These are phyloP conservation scores for Epizoanthus ramosus DNA, from an alignment of 92 coral and sea anemone species.

Conservation along the genomic window DNA sequence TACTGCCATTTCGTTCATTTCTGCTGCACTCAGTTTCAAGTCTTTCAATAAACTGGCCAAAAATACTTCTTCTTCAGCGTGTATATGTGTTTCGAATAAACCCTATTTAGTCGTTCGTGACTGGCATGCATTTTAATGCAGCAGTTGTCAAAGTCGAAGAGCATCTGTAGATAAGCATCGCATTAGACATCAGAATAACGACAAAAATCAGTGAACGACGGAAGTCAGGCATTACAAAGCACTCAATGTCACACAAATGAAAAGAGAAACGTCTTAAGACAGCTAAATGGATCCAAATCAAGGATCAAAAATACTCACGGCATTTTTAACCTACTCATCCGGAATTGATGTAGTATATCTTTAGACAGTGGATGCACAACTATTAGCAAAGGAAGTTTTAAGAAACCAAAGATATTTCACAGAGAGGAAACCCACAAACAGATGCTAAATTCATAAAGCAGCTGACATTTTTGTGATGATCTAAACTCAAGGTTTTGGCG, in stretches of 20 bases:
- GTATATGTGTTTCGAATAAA: not conserved
- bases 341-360: not conserved
- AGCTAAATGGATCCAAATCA: not conserved
- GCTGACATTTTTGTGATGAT: not conserved
- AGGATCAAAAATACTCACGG: not conserved
- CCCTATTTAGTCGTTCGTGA: conserved; percentile 16
- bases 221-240: conserved; percentile 25
- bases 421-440: conserved; percentile 7
- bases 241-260: conserved; percentile 22
- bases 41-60: too few relatives aligned
- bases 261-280: not conserved
- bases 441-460: not conserved
- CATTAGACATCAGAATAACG: conserved; percentile 60
- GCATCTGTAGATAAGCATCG: conserved; percentile 55
- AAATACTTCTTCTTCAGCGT: too few relatives aligned
- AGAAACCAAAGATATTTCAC: conserved; percentile 14
- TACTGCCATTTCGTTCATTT: too few relatives aligned
- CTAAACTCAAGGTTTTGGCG: not conserved
- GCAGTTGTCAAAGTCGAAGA: not conserved
- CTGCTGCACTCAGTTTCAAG: too few relatives aligned
- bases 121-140: not conserved
- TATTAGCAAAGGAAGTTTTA: conserved; percentile 25
- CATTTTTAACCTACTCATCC: not conserved
- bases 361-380: not conserved
- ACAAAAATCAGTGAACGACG: conserved; percentile 45